Evolutionary conservation across 2,888 invertebrate species (phyloP), one percentile per base, ranked within the genome.

Genomic region (Troglohyphantes excavatus): DNA sequence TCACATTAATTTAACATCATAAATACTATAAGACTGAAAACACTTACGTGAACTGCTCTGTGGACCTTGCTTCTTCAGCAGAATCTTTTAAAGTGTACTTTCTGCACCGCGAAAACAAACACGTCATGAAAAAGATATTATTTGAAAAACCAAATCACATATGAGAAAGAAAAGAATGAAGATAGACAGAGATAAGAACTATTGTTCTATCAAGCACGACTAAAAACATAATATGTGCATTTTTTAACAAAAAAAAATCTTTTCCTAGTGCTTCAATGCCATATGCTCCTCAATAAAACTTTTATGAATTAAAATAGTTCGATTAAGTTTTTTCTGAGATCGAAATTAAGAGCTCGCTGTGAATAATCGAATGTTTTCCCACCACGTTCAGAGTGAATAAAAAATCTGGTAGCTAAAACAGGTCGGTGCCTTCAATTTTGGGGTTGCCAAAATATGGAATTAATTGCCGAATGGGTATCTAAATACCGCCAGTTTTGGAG

Each of bases 71-170:
- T 9, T 88, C 81, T 11, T 67, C 68, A 5, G 19, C 33, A 26
- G 21, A 72, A 9, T 88, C 82, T 33, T 39, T 33, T 29, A 88
- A 27, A 43, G 63, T 75, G 82, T 88, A 88, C 39, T 81, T 82
- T 68, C 59, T 75, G 27, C 82, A 88, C 43, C 88, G 67, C 59
- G 81, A 65, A 27, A 88, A 88, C 26, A 88, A 61, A 59, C 88
- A 88, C 73, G 75, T 88, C 88, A 88, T 88, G 82, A 26, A 59
- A 33, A 59, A 72, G 6, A 3, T 73, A 53, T 63, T 26, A 23
- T 72, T 72, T 68, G 19, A 68, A 11, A 53, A 9, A 17, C 2
- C n/a, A n/a, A 53, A 68, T 19, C 13, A 26, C 68, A 68, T 17
- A 46, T 26, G n/a, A 46, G 13, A 39, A 26, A 23, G 39, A 72